Evolutionary conservation across 1,140 invertebrate genomes (phyloP), one percentile per base, ranked within the genome.

Genomic region (Panulirus ornatus): DNA sequence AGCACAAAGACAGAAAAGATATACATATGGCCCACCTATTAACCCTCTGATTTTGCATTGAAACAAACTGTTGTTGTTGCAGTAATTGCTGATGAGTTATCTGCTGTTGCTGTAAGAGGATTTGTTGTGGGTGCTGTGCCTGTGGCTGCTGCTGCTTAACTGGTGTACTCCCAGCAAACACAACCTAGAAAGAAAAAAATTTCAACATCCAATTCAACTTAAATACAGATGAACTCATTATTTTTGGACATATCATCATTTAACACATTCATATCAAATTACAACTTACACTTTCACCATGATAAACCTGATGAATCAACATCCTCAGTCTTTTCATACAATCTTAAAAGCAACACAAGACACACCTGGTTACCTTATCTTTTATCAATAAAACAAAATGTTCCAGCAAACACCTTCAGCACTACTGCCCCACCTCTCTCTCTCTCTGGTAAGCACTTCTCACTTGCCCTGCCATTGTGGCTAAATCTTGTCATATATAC

Each of bases 51-150:
- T 42, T 47, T 47, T 47, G 76, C 22, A 11, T 3, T 42, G 36
- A 19, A 14, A 47, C 19, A 44, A 79, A 79, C 76, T 84, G 81
- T 27, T 83, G 79, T 6, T 89, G 88, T 9, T 75, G 66, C 11
- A 82, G 38, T 8, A 70, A 44, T 47, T 89, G 88, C 34, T 89
- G 88, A 63, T 54, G 87, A 8, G 54, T 34, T n/a, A 70, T 30
- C 58, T 81, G 78, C 14, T 89, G 87, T 19, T 71, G 88, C n/a
- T 89, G 88, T 27, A 71, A 27, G 27, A 58, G 63, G 5, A 73
- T 79, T 54, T 83, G 88, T 22, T 89, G 88, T 16, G 75, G 88
- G 30, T 82, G 88, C n/a, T 83, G 58, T n/a, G 75, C 51, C 38
- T 89, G 88, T 30, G 47, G 47, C 27, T 66, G 58, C 30, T 89